Evolutionary conservation across 2,888 invertebrate genomes (phyloP), one percentile per base, ranked within the genome.

Genomic region (Erannis defoliaria): DNA sequence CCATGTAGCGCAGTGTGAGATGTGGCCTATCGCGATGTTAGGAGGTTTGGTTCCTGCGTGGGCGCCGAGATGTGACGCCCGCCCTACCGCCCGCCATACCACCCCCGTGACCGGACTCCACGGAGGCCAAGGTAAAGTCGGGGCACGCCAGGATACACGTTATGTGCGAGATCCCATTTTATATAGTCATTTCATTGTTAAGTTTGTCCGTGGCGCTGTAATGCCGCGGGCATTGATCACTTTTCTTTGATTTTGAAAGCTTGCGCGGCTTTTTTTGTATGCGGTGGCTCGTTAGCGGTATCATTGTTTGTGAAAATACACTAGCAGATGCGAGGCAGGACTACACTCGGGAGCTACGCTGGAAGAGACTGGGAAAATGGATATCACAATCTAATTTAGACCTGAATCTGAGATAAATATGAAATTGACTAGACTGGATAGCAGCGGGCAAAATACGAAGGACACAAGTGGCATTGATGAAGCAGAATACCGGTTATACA

Each of bases 11-110:
- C 88, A 81, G 86, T 89, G 89, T 90, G 89, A 83, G 87, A 89
- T 90, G 91, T 89, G 90, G 86, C 90, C 89, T 88, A 87, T 84
- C 85, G 84, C 85, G 86, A 89, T 90, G 88, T 90, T 89, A 89
- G 88, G 88, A 83, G 80, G 80, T 81, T 74, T 80, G 78, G 77
- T 78, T 80, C 78, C 77, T 67, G 75, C 70, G 69, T 69, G 66
- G 63, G 72, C 74, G 74, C 77, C 79, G 73, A 66, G 73, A 66
- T 58, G 73, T 58, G 73, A 70, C 71, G 72, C 57, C 76, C 65
- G 64, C 68, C 67, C 68, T 60, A 62, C 56, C 66, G 76, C 78
- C 56, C 67, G 69, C 64, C 72, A 9, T n/a, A 42, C 70, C 74
- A 31, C 56, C 46, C 56, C 64, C 60, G 66, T 62, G 65, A 66